Percentiles rank a stretch among this genome's conserved stretches.
These are phyloP conservation scores for Ditylenchus weischeri DNA, from an alignment of 2,888 invertebrate species.

Conservation along the genomic window DNA sequence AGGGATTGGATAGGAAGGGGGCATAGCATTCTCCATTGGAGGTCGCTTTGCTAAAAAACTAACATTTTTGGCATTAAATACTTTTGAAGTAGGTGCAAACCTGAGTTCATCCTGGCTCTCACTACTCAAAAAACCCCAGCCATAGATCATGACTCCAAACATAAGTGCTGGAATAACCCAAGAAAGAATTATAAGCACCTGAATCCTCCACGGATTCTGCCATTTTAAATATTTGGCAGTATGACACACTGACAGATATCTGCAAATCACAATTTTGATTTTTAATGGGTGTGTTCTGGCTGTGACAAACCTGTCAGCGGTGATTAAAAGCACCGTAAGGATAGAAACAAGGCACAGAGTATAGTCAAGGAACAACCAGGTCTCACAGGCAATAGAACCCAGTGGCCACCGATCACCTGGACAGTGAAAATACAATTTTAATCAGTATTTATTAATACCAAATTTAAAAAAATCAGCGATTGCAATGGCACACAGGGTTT, in stretches of 20 bases:
- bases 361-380: conserved; percentile 58
- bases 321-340: conserved; percentile 55
- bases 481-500: too few relatives aligned
- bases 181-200: conserved; percentile 49
- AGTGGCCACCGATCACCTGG: conserved; percentile 55
- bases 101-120: conserved; percentile 12
- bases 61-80: too few relatives aligned
- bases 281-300: background rate
- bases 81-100: background rate
- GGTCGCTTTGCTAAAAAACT: conserved; percentile 22
- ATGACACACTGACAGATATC: conserved; percentile 55
- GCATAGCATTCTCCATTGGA: conserved; percentile 52
- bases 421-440: too few relatives aligned
- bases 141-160: conserved; percentile 58
- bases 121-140: conserved; percentile 54
- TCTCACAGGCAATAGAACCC: conserved; percentile 53
- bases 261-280: conserved; percentile 49
- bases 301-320: conserved; percentile 18
- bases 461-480: too few relatives aligned
- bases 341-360: conserved; percentile 58
- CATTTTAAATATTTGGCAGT: conserved; percentile 58
- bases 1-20: conserved; percentile 57
- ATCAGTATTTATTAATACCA: too few relatives aligned
- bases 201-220: conserved; percentile 73
- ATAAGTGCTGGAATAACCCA: conserved; percentile 56